A percentile compares a stretch with the other conserved stretches of the same genome.
phyloP scores from a whole-genome alignment of 2,888 invertebrate species.

The Pyrocoelia pectoralis region DNA sequence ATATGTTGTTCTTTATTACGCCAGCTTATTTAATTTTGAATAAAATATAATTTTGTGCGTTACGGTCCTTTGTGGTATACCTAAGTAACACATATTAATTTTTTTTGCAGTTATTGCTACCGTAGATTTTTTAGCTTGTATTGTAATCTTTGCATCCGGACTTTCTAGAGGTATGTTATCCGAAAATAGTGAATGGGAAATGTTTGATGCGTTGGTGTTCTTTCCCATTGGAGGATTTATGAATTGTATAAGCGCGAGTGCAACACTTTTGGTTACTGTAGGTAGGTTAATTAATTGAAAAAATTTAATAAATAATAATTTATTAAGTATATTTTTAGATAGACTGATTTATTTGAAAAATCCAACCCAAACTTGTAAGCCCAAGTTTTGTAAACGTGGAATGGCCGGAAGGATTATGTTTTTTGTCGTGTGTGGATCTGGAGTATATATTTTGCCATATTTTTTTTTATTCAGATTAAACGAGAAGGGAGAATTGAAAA shows the following conservation, averaged over 20 bases:
- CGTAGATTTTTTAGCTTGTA: slow-evolving; percentile 19
- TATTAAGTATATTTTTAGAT: slow-evolving; percentile 18
- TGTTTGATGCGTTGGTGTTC: slow-evolving; percentile 13
- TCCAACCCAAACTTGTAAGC: slow-evolving; percentile 10
- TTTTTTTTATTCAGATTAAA: slow-evolving; percentile 21
- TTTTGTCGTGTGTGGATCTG: not conserved
- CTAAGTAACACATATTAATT: no score
- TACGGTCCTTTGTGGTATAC: no score
- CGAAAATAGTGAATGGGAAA: not conserved
- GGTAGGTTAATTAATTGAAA: slow-evolving; percentile 26
- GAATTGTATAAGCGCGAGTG: slow-evolving; percentile 24
- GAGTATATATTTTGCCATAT: slow-evolving; percentile 20
- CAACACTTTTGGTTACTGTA: slow-evolving; percentile 34
- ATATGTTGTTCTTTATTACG: no score
- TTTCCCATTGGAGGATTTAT: slow-evolving; percentile 30
- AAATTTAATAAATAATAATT: slow-evolving; percentile 4
- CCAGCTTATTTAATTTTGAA: no score
- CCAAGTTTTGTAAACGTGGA: slow-evolving; percentile 20
- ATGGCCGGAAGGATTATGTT: slow-evolving; percentile 13
- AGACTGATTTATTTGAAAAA: slow-evolving; percentile 19
- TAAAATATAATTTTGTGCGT: no score
- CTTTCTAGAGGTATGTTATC: slow-evolving; percentile 18
- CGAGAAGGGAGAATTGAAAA: not conserved
- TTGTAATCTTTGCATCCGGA: slow-evolving; percentile 15
- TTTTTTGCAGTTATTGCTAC: slow-evolving; percentile 20